Base-by-base conservation (phyloP, 1,140 invertebrate species). In the Drosophila arizonae region DNA sequence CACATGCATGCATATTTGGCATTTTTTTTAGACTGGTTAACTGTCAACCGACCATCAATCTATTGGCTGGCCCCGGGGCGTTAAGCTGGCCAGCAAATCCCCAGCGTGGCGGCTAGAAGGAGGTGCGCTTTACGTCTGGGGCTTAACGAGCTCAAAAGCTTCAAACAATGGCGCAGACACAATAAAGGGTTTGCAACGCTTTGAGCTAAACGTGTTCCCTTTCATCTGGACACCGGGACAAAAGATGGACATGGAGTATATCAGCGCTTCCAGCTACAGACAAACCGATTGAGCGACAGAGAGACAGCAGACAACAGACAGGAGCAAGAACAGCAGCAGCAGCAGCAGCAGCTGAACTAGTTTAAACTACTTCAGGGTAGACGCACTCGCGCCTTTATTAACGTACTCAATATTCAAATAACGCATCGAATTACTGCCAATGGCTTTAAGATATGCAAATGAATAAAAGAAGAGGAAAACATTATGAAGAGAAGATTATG, bases 21-120 rank as follows among this genome's bases (percentile, higher is more conserved):
- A 76, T 87, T 87, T 78, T 85, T 86, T 86, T 62, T 62, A 72
- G 56, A 58, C 56, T 17, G 67, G 41, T 66, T 56, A 67, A 75
- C 79, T 84, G 84, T 88, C 84, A 84, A 88, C 85, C 77, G 85
- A 72, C 76, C 85, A 88, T 88, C 84, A 88, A 88, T 88, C 84
- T 84, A 87, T 87, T 77, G 79, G 60, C 66, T 62, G 64, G 63
- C 79, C 78, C 39, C 51, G 41, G 46, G 75, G 79, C 79, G 68
- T 75, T 88, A 88, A 84, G 84, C 84, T 75, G 73, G 28, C 77
- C 64, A 39, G 73, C 64, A 82, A 82, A 88, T 76, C 81, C 77
- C 70, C n/a, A 33, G 11, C n/a, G 28, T 9, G n/a, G 46, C 61
- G 74, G 77, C 54, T 69, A 72, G 79, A 76, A 76, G 52, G 72